Evolutionary conservation across 2,113 vertebrate genomes (phyloP).

Genomic region (Plectropomus leopardus): DNA sequence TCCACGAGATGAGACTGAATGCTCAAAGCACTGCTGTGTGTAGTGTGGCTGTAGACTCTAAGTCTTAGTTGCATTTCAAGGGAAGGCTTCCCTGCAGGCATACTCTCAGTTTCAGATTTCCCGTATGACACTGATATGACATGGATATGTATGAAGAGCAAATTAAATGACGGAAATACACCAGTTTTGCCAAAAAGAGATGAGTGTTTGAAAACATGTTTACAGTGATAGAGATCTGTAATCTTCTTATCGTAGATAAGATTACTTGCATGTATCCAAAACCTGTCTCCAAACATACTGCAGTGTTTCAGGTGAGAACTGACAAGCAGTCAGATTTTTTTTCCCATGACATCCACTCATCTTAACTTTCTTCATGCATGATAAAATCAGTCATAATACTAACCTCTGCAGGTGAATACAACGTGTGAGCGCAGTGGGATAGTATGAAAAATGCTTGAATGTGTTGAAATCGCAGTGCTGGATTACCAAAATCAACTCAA

Average conservation of each 20-base stretch:
- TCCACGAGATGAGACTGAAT: no score
- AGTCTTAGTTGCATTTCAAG: constrained; percentile 1
- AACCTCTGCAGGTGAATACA: not conserved
- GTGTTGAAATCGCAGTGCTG: not conserved
- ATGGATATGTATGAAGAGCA: constrained; percentile 8
- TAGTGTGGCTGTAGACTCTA: not conserved
- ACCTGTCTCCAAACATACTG: no score
- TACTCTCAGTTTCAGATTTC: constrained; percentile 37
- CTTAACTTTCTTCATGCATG: not conserved
- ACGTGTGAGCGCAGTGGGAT: not conserved
- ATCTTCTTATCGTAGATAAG: constrained; percentile 9
- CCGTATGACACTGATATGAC: constrained; percentile 19
- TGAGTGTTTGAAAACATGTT: constrained; percentile 28
- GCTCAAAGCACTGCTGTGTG: not conserved
- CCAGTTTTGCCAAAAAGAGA: not conserved
- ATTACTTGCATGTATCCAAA: no score
- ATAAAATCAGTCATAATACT: no score
- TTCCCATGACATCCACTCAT: not conserved
- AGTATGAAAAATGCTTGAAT: not conserved
- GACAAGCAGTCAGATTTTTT: constrained; percentile 1
- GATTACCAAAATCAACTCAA: constrained; percentile 4
- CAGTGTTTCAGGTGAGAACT: not conserved
- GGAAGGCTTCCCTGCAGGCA: constrained; percentile 33
- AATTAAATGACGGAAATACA: constrained; percentile 1
- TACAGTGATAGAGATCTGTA: not conserved